These are phyloP conservation scores for Arge pagana DNA, from an alignment of 2,888 invertebrate species.

Conservation along the genomic window DNA sequence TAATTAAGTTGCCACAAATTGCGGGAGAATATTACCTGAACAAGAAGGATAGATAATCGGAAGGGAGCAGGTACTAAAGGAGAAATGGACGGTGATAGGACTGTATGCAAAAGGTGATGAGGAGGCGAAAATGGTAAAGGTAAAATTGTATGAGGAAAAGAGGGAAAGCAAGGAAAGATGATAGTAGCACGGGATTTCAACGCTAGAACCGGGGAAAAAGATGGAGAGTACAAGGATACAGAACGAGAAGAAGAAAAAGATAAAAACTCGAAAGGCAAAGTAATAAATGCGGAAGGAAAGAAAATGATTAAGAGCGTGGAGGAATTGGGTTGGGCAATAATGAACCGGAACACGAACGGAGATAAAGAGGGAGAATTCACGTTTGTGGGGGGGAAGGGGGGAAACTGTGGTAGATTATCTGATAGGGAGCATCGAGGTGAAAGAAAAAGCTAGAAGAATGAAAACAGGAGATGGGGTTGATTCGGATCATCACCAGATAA, in stretches of 20 bases:
- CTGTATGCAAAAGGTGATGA: not conserved
- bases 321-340: slow-evolving; percentile 1
- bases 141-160: not conserved
- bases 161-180: not conserved
- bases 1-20: too few species aligned
- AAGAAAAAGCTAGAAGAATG: not conserved
- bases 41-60: not conserved
- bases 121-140: not conserved
- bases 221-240: not conserved
- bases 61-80: not conserved
- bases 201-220: not conserved
- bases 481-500: slow-evolving; percentile 7
- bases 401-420: slow-evolving; percentile 1
- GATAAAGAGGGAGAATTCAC: not conserved
- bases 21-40: too few species aligned
- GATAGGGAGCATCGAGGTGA: not conserved
- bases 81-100: not conserved
- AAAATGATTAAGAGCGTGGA: not conserved
- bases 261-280: not conserved
- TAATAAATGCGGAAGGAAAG: not conserved
- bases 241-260: not conserved
- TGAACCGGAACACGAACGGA: not conserved
- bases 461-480: not conserved
- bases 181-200: slow-evolving; percentile 3
- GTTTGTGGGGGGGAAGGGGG: not conserved